phyloP scores from a whole-genome alignment of 2,888 invertebrate species.

The Mayetiola destructor region DNA sequence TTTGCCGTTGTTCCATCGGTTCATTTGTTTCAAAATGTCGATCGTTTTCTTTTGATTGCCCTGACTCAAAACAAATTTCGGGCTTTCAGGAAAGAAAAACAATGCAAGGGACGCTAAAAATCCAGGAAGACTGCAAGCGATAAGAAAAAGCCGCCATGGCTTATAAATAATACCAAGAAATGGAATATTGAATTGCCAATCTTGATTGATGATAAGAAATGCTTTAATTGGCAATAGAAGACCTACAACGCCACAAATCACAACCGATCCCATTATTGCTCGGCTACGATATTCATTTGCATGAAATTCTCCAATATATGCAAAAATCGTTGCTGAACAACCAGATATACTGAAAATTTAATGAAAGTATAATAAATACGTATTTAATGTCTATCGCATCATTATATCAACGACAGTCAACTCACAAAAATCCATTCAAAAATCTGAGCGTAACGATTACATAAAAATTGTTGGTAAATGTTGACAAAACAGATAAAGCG shows the following conservation, averaged over 20 bases:
- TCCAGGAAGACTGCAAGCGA: conserved; percentile 29
- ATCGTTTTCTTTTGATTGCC: conserved; percentile 25
- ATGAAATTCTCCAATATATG: conserved; percentile 40
- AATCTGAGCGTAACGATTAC: conserved; percentile 31
- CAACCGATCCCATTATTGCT: conserved; percentile 30
- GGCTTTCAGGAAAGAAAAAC: conserved; percentile 29
- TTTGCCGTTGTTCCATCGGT: conserved; percentile 24
- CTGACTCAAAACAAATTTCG: conserved; percentile 27
- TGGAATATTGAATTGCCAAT: conserved; percentile 26
- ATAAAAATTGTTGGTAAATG: background rate
- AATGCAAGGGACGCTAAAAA: conserved; percentile 26
- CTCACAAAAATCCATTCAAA: conserved; percentile 40
- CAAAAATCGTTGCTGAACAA: conserved; percentile 38
- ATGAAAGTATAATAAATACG: background rate
- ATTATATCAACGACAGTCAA: conserved; percentile 15
- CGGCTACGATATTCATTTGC: conserved; percentile 35
- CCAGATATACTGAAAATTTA: conserved; percentile 30
- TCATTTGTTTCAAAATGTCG: conserved; percentile 25
- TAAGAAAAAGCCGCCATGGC: conserved; percentile 30
- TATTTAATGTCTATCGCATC: background rate
- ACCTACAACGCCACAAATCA: conserved; percentile 29
- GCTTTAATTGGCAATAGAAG: conserved; percentile 29
- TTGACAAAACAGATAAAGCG: conserved; percentile 21
- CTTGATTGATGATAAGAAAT: conserved; percentile 29
- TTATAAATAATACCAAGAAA: conserved; percentile 25